phyloP scores from a whole-genome alignment of 1,140 invertebrate genomes.

The Zaprionus davidi region DNA sequence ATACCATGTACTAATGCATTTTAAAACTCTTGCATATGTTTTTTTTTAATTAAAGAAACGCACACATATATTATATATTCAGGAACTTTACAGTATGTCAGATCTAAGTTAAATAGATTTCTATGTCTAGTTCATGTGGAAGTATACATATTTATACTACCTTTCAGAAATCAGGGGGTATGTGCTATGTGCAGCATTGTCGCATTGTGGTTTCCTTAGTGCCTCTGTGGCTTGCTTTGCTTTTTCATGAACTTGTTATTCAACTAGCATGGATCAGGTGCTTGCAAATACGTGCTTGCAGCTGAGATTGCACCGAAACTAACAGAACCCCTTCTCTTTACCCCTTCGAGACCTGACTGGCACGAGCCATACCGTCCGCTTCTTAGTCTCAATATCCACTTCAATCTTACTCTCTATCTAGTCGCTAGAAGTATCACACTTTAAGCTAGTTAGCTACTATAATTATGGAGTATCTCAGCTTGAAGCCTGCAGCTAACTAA shows the following conservation, averaged over 20 bases:
- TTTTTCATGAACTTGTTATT: conserved; percentile 5
- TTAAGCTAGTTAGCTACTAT: conserved; percentile 40
- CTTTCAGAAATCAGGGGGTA: background rate
- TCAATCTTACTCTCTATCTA: background rate
- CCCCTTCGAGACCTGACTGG: no score
- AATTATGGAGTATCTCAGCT: conserved; percentile 33
- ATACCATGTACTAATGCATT: no score
- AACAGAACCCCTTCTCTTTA: background rate
- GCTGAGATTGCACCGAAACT: conserved; percentile 13
- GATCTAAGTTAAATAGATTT: no score
- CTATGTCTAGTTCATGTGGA: no score
- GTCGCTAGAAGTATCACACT: conserved; percentile 11
- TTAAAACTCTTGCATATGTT: no score
- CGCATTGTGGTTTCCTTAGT: background rate
- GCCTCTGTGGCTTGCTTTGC: background rate
- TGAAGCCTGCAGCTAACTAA: background rate
- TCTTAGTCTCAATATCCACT: background rate
- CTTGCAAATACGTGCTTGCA: conserved; percentile 37
- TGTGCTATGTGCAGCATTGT: background rate
- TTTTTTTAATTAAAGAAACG: no score
- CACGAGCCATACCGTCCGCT: background rate
- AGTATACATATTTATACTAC: background rate
- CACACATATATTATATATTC: no score
- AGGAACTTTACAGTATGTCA: no score
- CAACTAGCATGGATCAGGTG: conserved; percentile 28